Evolutionary conservation across 2,888 invertebrate genomes (phyloP), one percentile per base, ranked within the genome.

Genomic region (Spodoptera picta): DNA sequence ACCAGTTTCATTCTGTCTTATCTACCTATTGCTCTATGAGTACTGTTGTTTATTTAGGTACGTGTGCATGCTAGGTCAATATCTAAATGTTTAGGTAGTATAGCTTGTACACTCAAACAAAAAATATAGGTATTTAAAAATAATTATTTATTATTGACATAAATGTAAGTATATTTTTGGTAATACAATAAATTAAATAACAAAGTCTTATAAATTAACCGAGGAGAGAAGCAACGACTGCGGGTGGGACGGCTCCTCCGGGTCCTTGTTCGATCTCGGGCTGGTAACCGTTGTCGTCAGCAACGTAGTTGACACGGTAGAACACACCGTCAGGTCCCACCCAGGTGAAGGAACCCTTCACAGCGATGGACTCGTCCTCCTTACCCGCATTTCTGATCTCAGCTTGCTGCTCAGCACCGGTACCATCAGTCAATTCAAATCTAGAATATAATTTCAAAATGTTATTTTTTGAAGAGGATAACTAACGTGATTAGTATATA

Each of bases 261-360:
- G 80, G 75, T 1, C 82, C 83, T 53, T 85, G 80, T 42, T 83
- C 94, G 9, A 84, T 77, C n/a, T 68, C 55, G 0, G 94, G 92
- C 61, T 90, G 87, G 85, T 86, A 95, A 10, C 95, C 95, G 64
- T 92, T 90, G 65, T 95, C 93, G 72, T 95, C 95, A 44, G 95
- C 95, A 0, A 84, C 81, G 84, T 94, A 95, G 45, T 76, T 84
- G 11, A 95, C 83, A 43, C 86, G 89, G 82, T 95, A 93, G 11
- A 85, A 86, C 49, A 89, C 85, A n/a, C 92, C 93, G 66, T 93
- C 92, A 14, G 91, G 91, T 11, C 88, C 91, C 2, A 87, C 84
- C 87, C 92, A 95, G 3, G 84, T 77, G 83, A 79, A 93, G 42
- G 76, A 82, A 4, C 95, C 95, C 56, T 82, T 84, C 3, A 95